A percentile compares a stretch with the other conserved stretches of the same genome.
Conservation (phyloP, 2,888 invertebrate species). For the Sericinus montela region DNA sequence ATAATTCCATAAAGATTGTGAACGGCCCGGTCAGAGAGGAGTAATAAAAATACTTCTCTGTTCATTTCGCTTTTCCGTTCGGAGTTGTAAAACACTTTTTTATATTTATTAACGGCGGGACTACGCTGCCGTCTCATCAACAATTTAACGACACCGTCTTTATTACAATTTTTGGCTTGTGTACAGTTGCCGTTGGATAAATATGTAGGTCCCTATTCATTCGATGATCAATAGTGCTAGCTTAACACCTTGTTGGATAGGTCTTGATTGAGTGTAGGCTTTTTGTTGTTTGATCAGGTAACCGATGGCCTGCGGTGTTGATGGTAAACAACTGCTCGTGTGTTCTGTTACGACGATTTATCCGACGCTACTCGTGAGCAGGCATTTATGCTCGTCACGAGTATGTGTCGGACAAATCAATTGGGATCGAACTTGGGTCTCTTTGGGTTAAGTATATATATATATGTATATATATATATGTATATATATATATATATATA, state of each 20-base stretch:
- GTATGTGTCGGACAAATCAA: too few species aligned
- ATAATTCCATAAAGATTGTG: conserved; percentile 12
- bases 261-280: conserved; percentile 73
- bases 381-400: too few species aligned
- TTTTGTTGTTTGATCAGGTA: conserved; percentile 74
- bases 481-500: too few species aligned
- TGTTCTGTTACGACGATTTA: conserved; percentile 31
- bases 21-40: conserved; percentile 7
- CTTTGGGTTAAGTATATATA: too few species aligned
- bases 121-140: conserved; percentile 48
- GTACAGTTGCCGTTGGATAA: conserved; percentile 55
- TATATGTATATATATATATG: too few species aligned
- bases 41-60: conserved; percentile 16
- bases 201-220: conserved; percentile 45
- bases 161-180: conserved; percentile 70
- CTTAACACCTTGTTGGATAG: conserved; percentile 69
- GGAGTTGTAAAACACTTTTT: conserved; percentile 19
- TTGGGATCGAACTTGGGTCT: too few species aligned
- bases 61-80: conserved; percentile 7
- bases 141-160: conserved; percentile 67
- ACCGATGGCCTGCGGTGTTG: conserved; percentile 68
- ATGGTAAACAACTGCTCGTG: conserved; percentile 64
- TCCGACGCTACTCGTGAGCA: too few species aligned
- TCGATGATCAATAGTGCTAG: conserved; percentile 69
- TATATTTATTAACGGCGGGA: conserved; percentile 32